These are phyloP conservation scores for Lycaon pictus DNA, from an alignment of 2,113 vertebrate species.

Conservation along the genomic window DNA sequence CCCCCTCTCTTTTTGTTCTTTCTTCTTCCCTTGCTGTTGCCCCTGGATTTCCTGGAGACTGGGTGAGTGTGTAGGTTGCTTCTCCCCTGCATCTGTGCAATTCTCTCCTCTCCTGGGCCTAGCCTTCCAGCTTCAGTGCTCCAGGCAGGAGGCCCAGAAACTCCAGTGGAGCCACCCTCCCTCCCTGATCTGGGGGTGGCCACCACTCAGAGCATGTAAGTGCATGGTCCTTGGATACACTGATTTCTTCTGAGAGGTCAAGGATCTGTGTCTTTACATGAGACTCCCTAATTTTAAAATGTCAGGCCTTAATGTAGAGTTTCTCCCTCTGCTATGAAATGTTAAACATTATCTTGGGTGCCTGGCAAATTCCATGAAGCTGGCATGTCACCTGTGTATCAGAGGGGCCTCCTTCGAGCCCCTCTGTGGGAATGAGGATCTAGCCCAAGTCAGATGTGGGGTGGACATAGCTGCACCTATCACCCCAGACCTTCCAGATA, in stretches of 20 bases:
- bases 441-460: background rate
- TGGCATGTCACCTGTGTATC: background rate
- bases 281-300: background rate
- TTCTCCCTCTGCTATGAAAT: background rate
- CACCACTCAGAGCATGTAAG: background rate
- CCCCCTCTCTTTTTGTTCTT: background rate
- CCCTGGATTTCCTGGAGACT: background rate
- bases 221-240: too few species aligned
- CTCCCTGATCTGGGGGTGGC: rapidly evolving
- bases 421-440: background rate
- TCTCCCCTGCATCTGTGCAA: background rate
- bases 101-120: background rate
- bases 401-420: background rate
- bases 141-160: background rate
- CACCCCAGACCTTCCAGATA: background rate
- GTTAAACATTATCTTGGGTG: background rate
- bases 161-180: background rate
- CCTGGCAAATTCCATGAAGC: background rate
- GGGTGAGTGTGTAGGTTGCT: background rate
- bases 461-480: too few species aligned
- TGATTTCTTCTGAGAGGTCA: background rate
- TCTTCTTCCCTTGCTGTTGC: background rate
- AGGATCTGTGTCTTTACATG: background rate
- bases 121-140: rapidly evolving
- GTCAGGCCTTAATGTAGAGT: background rate